A percentile compares a stretch with the other conserved stretches of the same genome.
phyloP scores from a whole-genome alignment of 2,797 vertebrate genomes.

The Enteromius unitaeniatus region DNA sequence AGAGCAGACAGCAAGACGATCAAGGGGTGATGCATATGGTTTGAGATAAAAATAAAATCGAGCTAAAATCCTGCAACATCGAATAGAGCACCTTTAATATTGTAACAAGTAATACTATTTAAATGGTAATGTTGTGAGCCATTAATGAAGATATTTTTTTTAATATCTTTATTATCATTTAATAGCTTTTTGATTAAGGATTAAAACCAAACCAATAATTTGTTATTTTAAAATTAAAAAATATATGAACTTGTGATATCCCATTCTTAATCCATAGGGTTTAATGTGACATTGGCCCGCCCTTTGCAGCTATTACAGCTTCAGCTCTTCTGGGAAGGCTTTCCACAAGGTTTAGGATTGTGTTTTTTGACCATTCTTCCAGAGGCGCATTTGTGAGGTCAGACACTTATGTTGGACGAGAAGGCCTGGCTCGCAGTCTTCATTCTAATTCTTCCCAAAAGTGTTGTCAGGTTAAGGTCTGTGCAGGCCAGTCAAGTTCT shows the following conservation, averaged over 20 bases:
- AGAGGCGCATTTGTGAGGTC: not conserved
- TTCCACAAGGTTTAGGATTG: not conserved
- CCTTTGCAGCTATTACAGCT: not conserved
- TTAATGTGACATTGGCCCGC: not conserved
- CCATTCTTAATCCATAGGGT: not conserved
- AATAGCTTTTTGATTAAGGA: not conserved
- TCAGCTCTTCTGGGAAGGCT: not conserved
- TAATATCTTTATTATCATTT: not conserved
- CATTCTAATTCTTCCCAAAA: not conserved
- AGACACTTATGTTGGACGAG: too few relatives aligned
- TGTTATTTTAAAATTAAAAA: not conserved
- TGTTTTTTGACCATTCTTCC: not conserved
- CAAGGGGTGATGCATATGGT: too few relatives aligned
- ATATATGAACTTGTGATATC: too few relatives aligned
- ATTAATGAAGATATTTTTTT: not conserved
- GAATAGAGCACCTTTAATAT: not conserved
- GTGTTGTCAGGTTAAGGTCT: not conserved
- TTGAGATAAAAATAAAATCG: too few relatives aligned
- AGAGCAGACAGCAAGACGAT: too few relatives aligned
- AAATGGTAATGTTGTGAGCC: not conserved
- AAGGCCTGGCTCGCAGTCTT: not conserved
- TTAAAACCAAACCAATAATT: too few relatives aligned
- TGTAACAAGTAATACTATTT: not conserved
- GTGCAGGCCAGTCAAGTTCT: not conserved
- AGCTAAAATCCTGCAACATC: too few relatives aligned